Evolutionary conservation across 2,113 vertebrate genomes (phyloP).

Genomic region (Synodontis membranacea): DNA sequence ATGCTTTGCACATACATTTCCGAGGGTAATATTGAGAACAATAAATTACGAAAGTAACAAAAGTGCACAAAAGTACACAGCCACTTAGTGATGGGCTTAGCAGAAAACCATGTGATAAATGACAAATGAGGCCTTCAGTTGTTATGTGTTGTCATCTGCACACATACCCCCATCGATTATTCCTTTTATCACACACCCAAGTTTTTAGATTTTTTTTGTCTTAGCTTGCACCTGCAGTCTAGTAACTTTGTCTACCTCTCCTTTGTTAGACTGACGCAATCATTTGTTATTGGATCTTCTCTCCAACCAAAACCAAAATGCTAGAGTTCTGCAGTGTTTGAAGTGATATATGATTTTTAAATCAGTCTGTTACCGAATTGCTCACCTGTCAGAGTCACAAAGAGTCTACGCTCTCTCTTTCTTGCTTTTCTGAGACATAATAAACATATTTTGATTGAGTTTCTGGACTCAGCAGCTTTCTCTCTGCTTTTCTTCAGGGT

Average conservation of each 20-base stretch:
- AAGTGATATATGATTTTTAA: not conserved
- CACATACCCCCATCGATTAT: too few relatives aligned
- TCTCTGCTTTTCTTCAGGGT: too few relatives aligned
- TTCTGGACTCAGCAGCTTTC: not conserved
- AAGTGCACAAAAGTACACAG: too few relatives aligned
- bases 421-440: not conserved
- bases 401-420: not conserved
- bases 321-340: not conserved
- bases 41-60: too few relatives aligned
- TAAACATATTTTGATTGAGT: too few relatives aligned
- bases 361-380: not conserved
- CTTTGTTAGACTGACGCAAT: not conserved
- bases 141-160: not conserved
- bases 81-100: too few relatives aligned
- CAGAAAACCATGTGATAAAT: too few relatives aligned
- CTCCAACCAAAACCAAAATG: slow-evolving; percentile 60
- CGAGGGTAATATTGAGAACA: too few relatives aligned
- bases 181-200: not conserved
- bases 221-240: not conserved
- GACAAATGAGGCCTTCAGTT: too few relatives aligned
- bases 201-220: not conserved
- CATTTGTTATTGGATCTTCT: not conserved
- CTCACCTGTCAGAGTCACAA: not conserved
- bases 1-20: too few relatives aligned
- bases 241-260: not conserved